Base-by-base conservation (phyloP, 2,113 vertebrate genomes). In the Ibidorhyncha struthersii region DNA sequence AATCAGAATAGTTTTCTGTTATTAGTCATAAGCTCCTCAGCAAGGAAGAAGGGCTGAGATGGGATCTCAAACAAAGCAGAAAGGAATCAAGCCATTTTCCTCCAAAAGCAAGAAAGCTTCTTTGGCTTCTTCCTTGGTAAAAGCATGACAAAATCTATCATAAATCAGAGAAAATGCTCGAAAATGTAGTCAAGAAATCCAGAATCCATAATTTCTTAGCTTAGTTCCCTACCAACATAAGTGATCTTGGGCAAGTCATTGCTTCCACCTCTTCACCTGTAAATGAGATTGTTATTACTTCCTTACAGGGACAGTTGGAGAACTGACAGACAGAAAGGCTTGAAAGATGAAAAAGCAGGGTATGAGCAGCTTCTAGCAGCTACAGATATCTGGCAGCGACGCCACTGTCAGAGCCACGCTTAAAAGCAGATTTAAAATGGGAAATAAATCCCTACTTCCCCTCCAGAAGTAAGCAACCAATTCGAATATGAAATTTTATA, bases 221-320 rank as follows among this genome's bases (percentile, higher is more conserved):
- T 47, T 4, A 15, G 10, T 5, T 82, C 25, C 53, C 77, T 10
- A 16, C 15, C 56, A 55, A 47, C 29, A 25, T 4, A 8, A 72
- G 47, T 13, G 41, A 65, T 14, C 34, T 10, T 6, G 43, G 32
- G 45, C 30, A 65, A 27, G 79, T 43, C 59, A 21, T 22, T 3
- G 15, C 49, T 59, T 43, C 62, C 45, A 32, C 23, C 27, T 63
- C 72, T 17, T 14, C 52, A 52, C 40, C 45, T 30, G 43, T 12
- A 15, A 5, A 11, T 0, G 10, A 8, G 23, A 30, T 10, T 34
- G 38, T 38, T 53, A 7, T 30, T 26, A 3, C 6, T 10, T 29
- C 72, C n/a, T 59, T 4, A 12, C 10, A 4, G 45, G 43, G 36
- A 59, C 23, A 11, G 11, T 7, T 14, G 16, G 63, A 40, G 30